A percentile compares a stretch with the other conserved stretches of the same genome.
Evolutionary conservation across 2,888 invertebrate species (phyloP).

Genomic region (Eupeodes latifasciatus): DNA sequence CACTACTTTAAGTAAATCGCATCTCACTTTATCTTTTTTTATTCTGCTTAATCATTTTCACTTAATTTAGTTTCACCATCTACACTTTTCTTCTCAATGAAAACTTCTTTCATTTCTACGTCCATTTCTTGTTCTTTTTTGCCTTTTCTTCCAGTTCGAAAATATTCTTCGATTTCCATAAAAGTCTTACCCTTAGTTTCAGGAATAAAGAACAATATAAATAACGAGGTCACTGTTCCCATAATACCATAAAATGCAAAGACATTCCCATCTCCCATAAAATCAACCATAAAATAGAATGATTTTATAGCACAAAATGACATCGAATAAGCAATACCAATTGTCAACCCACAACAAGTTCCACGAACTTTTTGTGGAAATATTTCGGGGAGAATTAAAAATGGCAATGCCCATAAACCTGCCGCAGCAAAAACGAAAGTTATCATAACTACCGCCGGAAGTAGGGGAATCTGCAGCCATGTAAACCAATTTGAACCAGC

Average conservation of each 20-base stretch:
- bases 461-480: conserved; percentile 78
- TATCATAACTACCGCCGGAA: conserved; percentile 81
- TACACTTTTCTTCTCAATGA: conserved; percentile 74
- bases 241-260: conserved; percentile 88
- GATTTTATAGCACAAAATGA: conserved; percentile 89
- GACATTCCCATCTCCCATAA: conserved; percentile 86
- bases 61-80: conserved; percentile 7
- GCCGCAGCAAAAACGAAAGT: conserved; percentile 84
- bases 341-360: conserved; percentile 88
- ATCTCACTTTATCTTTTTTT: background rate
- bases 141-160: conserved; percentile 78
- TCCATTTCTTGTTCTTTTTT: conserved; percentile 72
- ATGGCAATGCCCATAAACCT: conserved; percentile 87
- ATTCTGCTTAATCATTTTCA: background rate
- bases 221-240: conserved; percentile 86
- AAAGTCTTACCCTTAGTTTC: conserved; percentile 90
- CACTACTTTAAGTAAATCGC: too few species aligned
- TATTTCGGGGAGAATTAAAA: conserved; percentile 91
- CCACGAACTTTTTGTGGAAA: conserved; percentile 88
- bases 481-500: conserved; percentile 84
- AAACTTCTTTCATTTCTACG: conserved; percentile 79
- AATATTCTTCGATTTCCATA: conserved; percentile 88
- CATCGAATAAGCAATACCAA: conserved; percentile 87
- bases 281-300: conserved; percentile 87
- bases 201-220: conserved; percentile 87